These are phyloP conservation scores for Scolopax mira DNA, from an alignment of 2,113 vertebrate species.

Conservation along the genomic window DNA sequence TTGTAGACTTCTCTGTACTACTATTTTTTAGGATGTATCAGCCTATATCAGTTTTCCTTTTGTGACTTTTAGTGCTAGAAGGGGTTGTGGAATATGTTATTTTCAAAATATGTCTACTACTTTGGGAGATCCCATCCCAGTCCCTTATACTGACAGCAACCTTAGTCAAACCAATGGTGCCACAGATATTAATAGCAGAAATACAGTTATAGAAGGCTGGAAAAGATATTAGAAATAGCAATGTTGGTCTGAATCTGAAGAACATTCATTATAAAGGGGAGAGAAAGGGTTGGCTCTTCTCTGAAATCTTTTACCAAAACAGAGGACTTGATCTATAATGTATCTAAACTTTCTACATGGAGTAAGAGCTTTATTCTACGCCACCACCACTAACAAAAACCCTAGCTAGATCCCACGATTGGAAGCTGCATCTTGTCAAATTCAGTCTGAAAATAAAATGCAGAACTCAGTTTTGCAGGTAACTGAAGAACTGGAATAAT, in stretches of 20 bases:
- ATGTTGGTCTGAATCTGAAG: not conserved
- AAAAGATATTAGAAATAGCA: not conserved
- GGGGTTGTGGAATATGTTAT: not conserved
- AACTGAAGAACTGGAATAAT: not conserved
- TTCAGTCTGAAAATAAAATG: not conserved
- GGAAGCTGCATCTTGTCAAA: not conserved
- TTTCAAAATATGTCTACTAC: not conserved
- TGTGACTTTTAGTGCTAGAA: not conserved
- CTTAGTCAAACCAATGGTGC: not conserved
- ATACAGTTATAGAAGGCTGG: not conserved
- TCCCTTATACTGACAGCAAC: not conserved
- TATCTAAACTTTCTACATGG: not conserved
- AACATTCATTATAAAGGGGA: not conserved
- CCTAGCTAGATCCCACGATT: not conserved
- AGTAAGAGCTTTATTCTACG: not conserved
- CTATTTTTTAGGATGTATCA: not conserved
- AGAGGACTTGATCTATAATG: not conserved
- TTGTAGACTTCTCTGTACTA: not conserved
- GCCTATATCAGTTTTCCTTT: not conserved
- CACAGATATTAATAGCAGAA: not conserved
- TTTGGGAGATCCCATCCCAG: not conserved
- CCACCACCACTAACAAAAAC: not conserved
- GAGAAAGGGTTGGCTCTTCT: not conserved
- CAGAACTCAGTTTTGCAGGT: not conserved
- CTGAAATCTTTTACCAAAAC: not conserved